Evolutionary conservation across 2,888 invertebrate species (phyloP), one percentile per base, ranked within the genome.

Genomic region (Bursaphelenchus okinawaensis): DNA sequence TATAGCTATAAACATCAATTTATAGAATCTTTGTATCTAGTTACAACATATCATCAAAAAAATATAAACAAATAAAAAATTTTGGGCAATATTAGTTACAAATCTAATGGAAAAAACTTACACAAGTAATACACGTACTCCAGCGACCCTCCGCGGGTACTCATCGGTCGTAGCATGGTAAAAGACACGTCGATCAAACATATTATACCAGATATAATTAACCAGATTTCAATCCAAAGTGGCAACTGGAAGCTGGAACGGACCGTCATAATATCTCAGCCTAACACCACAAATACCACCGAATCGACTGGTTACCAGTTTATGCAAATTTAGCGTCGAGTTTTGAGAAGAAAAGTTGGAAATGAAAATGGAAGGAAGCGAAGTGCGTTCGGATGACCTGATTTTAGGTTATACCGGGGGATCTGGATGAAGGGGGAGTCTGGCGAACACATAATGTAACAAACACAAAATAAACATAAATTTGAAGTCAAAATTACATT

Each of bases 141-240:
- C 9, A 73, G 57, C 4, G 24, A 20, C 16, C 72, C 72, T n/a
- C 63, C 73, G n/a, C 71, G 73, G 40, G 59, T 61, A 29, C 69
- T 69, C 55, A 27, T 16, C 51, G 67, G 72, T n/a, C 73, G 29
- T 16, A 73, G 59, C 65, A 65, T 61, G 40, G 70, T 72, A 55
- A 63, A 72, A 19, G 63, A 55, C 26, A 71, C 73, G 28, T 72
- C 73, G 29, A 66, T 24, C 16, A 70, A 31, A 59, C 79, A 79
- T 16, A 79, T 68, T 27, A 77, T 19, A 2, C 63, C 70, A 22
- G 75, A 75, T 22, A 66, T 60, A 9, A 70, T 22, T 1, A 78
- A 70, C 78, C 78, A 78, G 31, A 61, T 52, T 28, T 72, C 69
- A 22, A 78, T 68, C 78, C 78, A 78, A 12, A 62, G 20, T 0